A percentile compares a stretch with the other conserved stretches of the same genome.
Conservation (phyloP, 1,140 invertebrate genomes). For the Drosophila bocqueti region DNA sequence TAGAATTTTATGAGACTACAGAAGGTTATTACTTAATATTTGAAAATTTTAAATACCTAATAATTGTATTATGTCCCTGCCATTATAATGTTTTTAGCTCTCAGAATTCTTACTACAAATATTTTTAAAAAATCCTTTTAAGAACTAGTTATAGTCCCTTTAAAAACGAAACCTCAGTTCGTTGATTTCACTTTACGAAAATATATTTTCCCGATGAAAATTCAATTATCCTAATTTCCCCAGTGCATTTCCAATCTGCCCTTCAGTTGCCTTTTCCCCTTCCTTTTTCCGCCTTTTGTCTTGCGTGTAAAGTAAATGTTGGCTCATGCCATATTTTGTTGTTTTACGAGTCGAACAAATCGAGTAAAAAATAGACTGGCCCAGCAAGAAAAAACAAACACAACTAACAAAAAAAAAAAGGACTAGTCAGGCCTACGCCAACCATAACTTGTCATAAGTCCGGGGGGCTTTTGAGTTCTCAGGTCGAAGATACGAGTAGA, state of each 20-base stretch:
- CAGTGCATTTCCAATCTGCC: constrained; percentile 40
- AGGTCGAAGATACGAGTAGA: constrained; percentile 33
- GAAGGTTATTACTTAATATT: not conserved
- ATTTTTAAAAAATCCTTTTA: not conserved
- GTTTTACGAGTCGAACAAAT: constrained; percentile 57
- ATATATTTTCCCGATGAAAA: not conserved
- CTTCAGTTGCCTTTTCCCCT: constrained; percentile 21
- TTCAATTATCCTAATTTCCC: constrained; percentile 4
- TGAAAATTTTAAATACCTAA: not conserved
- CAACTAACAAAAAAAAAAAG: constrained; percentile 23
- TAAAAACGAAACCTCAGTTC: not conserved
- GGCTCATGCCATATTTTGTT: constrained; percentile 55
- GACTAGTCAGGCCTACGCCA: constrained; percentile 40
- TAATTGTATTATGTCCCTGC: not conserved
- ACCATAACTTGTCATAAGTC: constrained; percentile 70
- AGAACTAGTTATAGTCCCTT: not conserved
- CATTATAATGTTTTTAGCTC: too few relatives aligned
- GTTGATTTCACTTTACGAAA: not conserved
- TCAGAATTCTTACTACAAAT: too few relatives aligned
- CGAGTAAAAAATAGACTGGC: constrained; percentile 27
- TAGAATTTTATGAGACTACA: too few relatives aligned
- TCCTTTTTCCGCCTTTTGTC: constrained; percentile 28
- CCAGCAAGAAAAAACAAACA: constrained; percentile 11
- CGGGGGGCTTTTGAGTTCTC: constrained; percentile 20
- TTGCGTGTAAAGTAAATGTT: constrained; percentile 58